Evolutionary conservation across 2,888 invertebrate species (phyloP), one percentile per base, ranked within the genome.

Genomic region (Caenorhabditis sp.): DNA sequence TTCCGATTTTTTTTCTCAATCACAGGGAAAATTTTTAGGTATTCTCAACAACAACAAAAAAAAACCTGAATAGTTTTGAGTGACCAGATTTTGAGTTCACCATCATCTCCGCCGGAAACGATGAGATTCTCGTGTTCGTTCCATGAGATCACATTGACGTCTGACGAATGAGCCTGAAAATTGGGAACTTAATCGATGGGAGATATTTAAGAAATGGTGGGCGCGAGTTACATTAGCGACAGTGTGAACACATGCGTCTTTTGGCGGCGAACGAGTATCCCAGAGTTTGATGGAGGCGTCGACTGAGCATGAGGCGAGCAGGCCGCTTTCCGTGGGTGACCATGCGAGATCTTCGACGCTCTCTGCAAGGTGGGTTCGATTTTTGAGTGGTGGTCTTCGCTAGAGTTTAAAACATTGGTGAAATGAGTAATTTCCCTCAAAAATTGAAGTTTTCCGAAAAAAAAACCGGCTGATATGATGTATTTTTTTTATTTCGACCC

Each of bases 101-200:
- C 96, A 90, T 99, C 99, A 89, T 99, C 99, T 8, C 97, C 97
- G 69, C 99, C 95, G 85, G 95, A 95, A 83, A 96, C 93, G 84
- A 95, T 93, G 2, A 89, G 88, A 88, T 83, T 78, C 24, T 79
- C 76, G 82, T 92, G 92, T 69, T 90, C 91, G 89, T 97, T 99
- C 99, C 99, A 99, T 81, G 93, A 93, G 85, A 99, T 94, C 1
- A 99, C 99, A 90, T 99, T 99, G 1, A 99, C 92, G 88, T 99
- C 99, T 83, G 92, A 92, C 70, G 92, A 91, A 88, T 99, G 99
- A 4, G 96, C 94, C 64, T 69, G 31, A 36, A 67, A 58, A 50
- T 50, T 23, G 19, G 21, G 4, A 19, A 24, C 10, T 5, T 17
- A 31, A 59, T 21, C 26, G n/a, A 43, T 27, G 8, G 14, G 26